Percentiles rank a stretch among this genome's conserved stretches.
phyloP scores from a whole-genome alignment of 2,888 invertebrate genomes.

The Andrena trimmerana region DNA sequence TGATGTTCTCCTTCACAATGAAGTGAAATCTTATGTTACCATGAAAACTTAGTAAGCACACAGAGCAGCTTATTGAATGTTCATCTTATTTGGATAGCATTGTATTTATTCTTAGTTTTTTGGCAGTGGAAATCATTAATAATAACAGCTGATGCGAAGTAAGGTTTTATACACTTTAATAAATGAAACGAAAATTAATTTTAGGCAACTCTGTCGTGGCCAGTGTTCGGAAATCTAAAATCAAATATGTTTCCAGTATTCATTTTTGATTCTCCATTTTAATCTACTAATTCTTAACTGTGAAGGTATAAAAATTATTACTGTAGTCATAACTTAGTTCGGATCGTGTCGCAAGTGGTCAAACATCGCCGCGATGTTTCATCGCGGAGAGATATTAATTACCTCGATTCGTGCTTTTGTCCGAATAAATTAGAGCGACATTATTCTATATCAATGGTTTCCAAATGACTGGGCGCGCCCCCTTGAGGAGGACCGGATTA shows the following conservation, averaged over 20 bases:
- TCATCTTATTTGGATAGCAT: too few species aligned
- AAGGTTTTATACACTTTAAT: too few species aligned
- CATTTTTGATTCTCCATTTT: too few species aligned
- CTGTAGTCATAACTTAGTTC: background rate
- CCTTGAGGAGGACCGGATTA: slow-evolving; percentile 27
- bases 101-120: too few species aligned
- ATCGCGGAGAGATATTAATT: slow-evolving; percentile 39
- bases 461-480: slow-evolving; percentile 29
- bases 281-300: too few species aligned
- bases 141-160: too few species aligned
- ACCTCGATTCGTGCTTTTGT: slow-evolving; percentile 20
- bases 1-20: background rate
- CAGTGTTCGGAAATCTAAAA: too few species aligned
- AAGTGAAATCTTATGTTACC: background rate
- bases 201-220: too few species aligned
- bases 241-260: too few species aligned
- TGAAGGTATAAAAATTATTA: background rate
- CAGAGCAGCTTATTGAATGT: background rate
- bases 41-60: background rate
- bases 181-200: too few species aligned
- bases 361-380: background rate
- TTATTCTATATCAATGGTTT: slow-evolving; percentile 44
- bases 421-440: slow-evolving; percentile 37
- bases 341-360: slow-evolving; percentile 12
- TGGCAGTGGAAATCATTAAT: too few species aligned